Conservation (phyloP, 2,888 invertebrate genomes). For the Argyresthia goedartella region DNA sequence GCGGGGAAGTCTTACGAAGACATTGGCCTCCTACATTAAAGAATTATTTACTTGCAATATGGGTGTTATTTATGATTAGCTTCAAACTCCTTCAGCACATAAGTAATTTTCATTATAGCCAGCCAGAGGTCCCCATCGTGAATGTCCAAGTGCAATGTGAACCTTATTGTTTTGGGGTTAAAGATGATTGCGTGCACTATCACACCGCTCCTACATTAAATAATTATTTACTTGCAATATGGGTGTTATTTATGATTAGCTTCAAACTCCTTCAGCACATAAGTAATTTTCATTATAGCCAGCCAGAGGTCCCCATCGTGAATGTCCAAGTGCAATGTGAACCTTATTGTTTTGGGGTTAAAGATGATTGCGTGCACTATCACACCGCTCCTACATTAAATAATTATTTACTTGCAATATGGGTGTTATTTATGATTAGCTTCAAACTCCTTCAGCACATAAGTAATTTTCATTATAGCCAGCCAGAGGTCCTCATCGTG, state of each 20-base stretch:
- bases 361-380: slow-evolving; percentile 73
- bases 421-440: slow-evolving; percentile 9
- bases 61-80: too few relatives aligned
- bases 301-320: slow-evolving; percentile 74
- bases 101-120: slow-evolving; percentile 78
- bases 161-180: slow-evolving; percentile 71
- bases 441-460: slow-evolving; percentile 76
- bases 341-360: slow-evolving; percentile 71
- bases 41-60: too few relatives aligned
- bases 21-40: too few relatives aligned
- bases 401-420: slow-evolving; percentile 25
- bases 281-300: slow-evolving; percentile 78
- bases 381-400: slow-evolving; percentile 34
- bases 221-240: too few relatives aligned
- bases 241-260: too few relatives aligned
- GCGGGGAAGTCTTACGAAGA: too few relatives aligned
- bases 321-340: slow-evolving; percentile 81
- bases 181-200: slow-evolving; percentile 73
- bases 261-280: slow-evolving; percentile 76
- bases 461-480: slow-evolving; percentile 78
- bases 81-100: slow-evolving; percentile 76
- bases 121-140: slow-evolving; percentile 74
- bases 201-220: too few relatives aligned
- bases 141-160: slow-evolving; percentile 81
- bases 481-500: slow-evolving; percentile 74